Conservation (phyloP, 2,113 vertebrate genomes). For the Collichthys lucidus region DNA sequence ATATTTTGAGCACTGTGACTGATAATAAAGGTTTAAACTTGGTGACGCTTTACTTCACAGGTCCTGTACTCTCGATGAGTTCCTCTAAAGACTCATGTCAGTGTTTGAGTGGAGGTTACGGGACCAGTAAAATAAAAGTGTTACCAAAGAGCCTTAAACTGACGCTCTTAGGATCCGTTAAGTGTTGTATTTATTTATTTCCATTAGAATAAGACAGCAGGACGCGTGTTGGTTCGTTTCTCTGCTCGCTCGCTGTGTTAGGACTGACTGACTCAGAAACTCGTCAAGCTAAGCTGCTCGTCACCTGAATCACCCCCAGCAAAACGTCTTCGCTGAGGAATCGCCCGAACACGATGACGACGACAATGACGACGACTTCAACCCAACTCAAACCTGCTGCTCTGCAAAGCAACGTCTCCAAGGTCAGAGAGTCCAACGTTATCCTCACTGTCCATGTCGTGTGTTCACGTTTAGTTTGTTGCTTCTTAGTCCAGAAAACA, state of each 20-base stretch:
- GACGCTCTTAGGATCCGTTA: neutral
- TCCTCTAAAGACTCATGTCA: neutral
- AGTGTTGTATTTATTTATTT: neutral
- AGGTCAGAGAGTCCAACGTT: slow-evolving; percentile 6
- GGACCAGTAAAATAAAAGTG: neutral
- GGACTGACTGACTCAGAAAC: neutral
- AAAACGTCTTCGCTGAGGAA: neutral
- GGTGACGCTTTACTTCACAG: neutral
- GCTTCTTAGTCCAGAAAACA: neutral
- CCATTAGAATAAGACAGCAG: neutral
- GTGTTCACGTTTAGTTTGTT: neutral
- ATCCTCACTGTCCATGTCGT: neutral
- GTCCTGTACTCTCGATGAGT: neutral
- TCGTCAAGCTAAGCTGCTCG: neutral
- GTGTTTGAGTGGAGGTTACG: too few relatives aligned
- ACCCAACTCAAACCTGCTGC: neutral
- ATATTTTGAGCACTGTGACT: slow-evolving; percentile 22
- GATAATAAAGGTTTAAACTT: neutral
- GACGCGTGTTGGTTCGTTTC: neutral
- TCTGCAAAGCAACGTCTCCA: slow-evolving; percentile 8
- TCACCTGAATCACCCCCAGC: neutral
- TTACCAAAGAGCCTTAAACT: neutral
- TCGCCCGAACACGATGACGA: neutral
- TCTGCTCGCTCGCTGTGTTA: neutral
- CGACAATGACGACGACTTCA: neutral